Base-by-base conservation (phyloP, 1,140 invertebrate genomes). In the Belonocnema kinseyi region DNA sequence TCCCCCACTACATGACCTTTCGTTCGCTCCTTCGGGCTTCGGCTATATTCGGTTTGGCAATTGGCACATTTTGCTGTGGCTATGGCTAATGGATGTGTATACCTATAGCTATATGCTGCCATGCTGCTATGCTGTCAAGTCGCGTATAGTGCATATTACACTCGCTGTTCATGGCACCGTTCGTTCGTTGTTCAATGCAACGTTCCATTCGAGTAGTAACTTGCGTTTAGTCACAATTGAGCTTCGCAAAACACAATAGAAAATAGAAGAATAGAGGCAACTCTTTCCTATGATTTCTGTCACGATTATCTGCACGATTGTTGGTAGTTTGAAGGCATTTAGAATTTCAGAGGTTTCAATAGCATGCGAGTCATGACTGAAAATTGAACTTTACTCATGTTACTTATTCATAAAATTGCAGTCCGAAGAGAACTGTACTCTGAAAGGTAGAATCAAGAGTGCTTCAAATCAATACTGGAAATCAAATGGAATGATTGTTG, bases 31-130 rank as follows among this genome's bases (percentile, higher is more conserved):
- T 66, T 85, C 83, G 40, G 40, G 40, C 10, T 46, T 46, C 40
- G 79, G 78, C 83, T 85, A 85, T 84, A 85, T 85, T 85, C 83
- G 83, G 83, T 84, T 83, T 80, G 83, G 74, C 77, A 79, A 82
- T 83, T 80, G 83, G 74, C 77, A 79, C 82, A 85, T 85, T 82
- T 82, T 84, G 82, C 83, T 85, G 82, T 85, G 78, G 84, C 75
- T 85, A 70, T 76, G 78, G 61, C 61, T 46, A 46, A 46, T 46
- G 40, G 40, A 8, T 46, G 40, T 46, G 7, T 46, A 46, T 46
- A 46, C 6, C 40, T 46, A 46, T 46, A 46, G 4, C 26, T 33
- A 33, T 26, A 66, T 66, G 26, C 58, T 66, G 58, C 40, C 58
- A 66, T 40, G 61, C 61, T 66, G 61, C 40, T 14, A 40, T 66